Evolutionary conservation across 2,888 invertebrate species (phyloP).

Genomic region (Drosophila rellima): DNA sequence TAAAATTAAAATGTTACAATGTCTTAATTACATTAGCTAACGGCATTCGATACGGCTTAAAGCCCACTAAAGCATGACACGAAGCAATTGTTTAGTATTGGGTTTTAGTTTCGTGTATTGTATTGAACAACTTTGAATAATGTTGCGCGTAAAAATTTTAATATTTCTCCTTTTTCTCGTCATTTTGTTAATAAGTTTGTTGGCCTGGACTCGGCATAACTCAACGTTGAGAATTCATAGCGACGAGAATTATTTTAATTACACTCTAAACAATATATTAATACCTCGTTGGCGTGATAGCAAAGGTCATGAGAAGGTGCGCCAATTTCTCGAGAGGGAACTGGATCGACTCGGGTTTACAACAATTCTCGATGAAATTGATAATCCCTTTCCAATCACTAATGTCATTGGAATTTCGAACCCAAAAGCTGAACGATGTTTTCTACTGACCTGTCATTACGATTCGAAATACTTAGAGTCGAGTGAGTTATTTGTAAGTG

Average conservation of each 20-base stretch:
- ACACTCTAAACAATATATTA: slow-evolving; percentile 26
- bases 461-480: slow-evolving; percentile 89
- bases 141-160: slow-evolving; percentile 11
- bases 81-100: background rate
- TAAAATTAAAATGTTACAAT: slow-evolving; percentile 5
- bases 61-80: background rate
- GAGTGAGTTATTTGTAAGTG: slow-evolving; percentile 86
- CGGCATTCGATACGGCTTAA: slow-evolving; percentile 1
- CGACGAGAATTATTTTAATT: slow-evolving; percentile 42
- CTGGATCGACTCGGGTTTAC: slow-evolving; percentile 35
- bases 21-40: slow-evolving; percentile 10
- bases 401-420: slow-evolving; percentile 91
- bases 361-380: slow-evolving; percentile 4
- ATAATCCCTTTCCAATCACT: slow-evolving; percentile 71
- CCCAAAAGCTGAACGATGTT: slow-evolving; percentile 88
- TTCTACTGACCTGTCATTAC: slow-evolving; percentile 91
- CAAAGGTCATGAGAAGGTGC: slow-evolving; percentile 34
- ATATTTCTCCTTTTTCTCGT: background rate
- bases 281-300: slow-evolving; percentile 28
- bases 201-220: background rate
- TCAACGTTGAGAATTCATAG: background rate
- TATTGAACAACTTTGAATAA: slow-evolving; percentile 1
- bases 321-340: slow-evolving; percentile 30
- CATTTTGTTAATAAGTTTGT: slow-evolving; percentile 9
- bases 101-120: background rate